Conservation (phyloP, 2,113 vertebrate species). For the Castor canadensis region DNA sequence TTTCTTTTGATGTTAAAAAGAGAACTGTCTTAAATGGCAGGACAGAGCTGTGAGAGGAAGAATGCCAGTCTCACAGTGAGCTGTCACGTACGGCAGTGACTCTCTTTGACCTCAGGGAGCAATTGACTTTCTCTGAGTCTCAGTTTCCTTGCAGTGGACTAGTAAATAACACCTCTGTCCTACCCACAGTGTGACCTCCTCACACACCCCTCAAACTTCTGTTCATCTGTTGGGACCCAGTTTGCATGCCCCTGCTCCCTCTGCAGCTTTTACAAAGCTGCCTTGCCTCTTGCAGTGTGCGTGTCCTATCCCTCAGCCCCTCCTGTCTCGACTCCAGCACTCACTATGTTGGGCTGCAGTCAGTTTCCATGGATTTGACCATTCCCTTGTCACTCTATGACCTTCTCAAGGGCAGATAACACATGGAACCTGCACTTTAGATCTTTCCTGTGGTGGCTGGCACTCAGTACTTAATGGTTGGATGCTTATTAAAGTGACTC, state of each 20-base stretch:
- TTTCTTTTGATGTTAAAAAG: conserved; percentile 73
- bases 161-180: neutral
- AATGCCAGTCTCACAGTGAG: accelerated
- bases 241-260: neutral
- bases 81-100: neutral
- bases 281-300: neutral
- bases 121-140: neutral
- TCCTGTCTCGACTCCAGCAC: neutral
- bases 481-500: neutral
- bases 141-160: neutral
- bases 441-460: neutral
- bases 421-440: neutral
- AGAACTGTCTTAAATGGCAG: neutral
- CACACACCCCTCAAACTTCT: neutral
- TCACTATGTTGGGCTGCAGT: neutral
- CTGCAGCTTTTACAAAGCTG: neutral
- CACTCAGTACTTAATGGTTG: neutral
- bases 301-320: neutral
- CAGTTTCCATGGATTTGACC: neutral
- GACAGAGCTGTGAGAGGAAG: neutral
- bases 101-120: conserved; percentile 11
- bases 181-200: neutral
- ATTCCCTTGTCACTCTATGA: neutral
- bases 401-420: neutral
- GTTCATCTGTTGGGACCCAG: neutral